Percentiles rank a stretch among this genome's conserved stretches.
These are phyloP conservation scores for Aplochiton taeniatus DNA, from an alignment of 2,797 vertebrate genomes.

Conservation along the genomic window DNA sequence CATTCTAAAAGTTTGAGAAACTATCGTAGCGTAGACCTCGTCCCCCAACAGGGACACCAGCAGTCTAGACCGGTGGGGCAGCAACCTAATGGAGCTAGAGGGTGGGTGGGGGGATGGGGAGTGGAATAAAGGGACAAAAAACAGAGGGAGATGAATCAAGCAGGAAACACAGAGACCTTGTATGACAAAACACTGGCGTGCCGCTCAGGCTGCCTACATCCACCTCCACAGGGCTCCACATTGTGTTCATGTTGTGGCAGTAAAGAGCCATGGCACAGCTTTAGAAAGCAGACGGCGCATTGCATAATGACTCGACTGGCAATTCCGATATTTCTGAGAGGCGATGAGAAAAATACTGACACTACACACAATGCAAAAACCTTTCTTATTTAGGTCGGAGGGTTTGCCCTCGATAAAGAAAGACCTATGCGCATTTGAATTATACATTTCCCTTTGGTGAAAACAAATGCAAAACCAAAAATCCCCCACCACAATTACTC, in stretches of 20 bases:
- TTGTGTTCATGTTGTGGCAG: conserved; percentile 10
- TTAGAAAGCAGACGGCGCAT: neutral
- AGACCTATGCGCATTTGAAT: no score
- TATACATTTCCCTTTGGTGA: no score
- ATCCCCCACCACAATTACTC: no score
- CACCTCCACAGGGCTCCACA: conserved; percentile 16
- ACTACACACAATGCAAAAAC: neutral
- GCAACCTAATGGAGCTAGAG: neutral
- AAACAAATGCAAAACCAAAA: no score
- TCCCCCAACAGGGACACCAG: conserved; percentile 1
- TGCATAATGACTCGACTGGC: conserved; percentile 6
- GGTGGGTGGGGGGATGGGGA: neutral
- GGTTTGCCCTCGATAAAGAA: neutral
- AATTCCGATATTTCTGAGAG: conserved; percentile 11
- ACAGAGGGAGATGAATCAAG: conserved; percentile 22
- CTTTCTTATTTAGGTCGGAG: neutral
- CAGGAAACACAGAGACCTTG: conserved; percentile 28
- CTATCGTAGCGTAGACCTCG: conserved; percentile 4
- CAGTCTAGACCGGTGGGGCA: conserved; percentile 1
- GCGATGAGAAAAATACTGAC: neutral
- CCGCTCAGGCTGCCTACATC: conserved; percentile 27
- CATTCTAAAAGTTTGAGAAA: conserved; percentile 6
- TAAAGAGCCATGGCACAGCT: neutral
- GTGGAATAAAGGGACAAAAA: neutral
- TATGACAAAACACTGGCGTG: conserved; percentile 32